Evolutionary conservation across 2,888 invertebrate species (phyloP), one percentile per base, ranked within the genome.

Genomic region (Dryococelus australis): DNA sequence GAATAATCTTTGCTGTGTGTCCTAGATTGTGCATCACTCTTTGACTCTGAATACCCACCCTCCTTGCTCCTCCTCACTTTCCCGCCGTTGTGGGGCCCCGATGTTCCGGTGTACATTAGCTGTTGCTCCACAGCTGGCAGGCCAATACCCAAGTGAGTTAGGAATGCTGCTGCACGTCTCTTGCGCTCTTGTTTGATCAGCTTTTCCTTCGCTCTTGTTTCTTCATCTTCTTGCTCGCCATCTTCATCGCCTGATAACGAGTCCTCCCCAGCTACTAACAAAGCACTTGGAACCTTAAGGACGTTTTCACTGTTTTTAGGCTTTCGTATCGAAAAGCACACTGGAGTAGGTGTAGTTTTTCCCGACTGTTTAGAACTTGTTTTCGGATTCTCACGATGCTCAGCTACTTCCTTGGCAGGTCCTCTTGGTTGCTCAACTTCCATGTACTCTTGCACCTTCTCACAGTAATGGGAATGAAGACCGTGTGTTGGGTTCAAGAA

Each of bases 271-370:
- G 97, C 97, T 90, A 96, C 94, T 0, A 96, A 96, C 79, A 97
- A 91, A 0, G 96, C 96, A 86, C 96, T 96, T 43, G 90, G 89
- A 91, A 96, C 97, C 86, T 93, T 92, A 6, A 96, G 94, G 2
- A 94, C 93, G 0, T 94, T 93, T 85, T 95, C 95, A 0, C 95
- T 95, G 87, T 96, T 97, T 91, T 97, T 97, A 0, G 95, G 93
- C 91, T 97, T 97, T 91, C 96, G 96, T 81, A 97, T 97, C 0
- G 97, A 97, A 92, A 97, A 98, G 88, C 97, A 96, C 0, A 98
- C 97, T 0, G 97, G 96, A 16, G 92, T 5, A 91, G 91, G 27
- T 12, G 20, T 53, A 5, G 53, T 43, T n/a, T 26, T 86, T 53
- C 78, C 24, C 12, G 26, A 28, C 16, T 16, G 20, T 10, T 78